phyloP scores from a whole-genome alignment of 2,797 vertebrate species.

The Danio choprae region DNA sequence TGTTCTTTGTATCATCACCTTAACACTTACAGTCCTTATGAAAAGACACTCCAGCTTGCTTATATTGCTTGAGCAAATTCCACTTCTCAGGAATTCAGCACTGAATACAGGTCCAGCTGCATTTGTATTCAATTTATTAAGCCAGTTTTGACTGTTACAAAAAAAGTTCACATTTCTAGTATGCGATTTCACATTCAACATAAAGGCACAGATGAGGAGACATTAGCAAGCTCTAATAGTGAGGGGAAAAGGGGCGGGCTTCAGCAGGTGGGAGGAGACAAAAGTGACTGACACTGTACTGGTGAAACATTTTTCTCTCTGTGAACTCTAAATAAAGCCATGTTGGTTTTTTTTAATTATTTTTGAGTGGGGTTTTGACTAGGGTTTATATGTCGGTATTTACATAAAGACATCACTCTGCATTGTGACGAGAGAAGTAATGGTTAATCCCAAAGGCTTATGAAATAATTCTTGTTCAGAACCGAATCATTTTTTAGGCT shows the following conservation, averaged over 20 bases:
- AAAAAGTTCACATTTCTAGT: neutral
- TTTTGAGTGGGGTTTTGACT: conserved; percentile 22
- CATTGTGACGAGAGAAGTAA: neutral
- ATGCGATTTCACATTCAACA: neutral
- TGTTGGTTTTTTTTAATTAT: conserved; percentile 57
- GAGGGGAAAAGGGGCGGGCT: neutral
- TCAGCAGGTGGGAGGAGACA: conserved; percentile 33
- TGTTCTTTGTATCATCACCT: neutral
- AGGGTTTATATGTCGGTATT: neutral
- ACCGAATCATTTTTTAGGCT: neutral
- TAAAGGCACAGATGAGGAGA: neutral
- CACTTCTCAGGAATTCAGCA: conserved; percentile 41
- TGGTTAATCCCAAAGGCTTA: neutral
- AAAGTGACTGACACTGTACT: conserved; percentile 42
- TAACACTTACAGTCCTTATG: conserved; percentile 43
- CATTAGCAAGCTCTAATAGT: neutral
- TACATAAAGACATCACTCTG: neutral
- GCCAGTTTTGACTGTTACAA: conserved; percentile 34
- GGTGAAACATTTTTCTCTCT: conserved; percentile 57
- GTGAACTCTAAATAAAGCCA: conserved; percentile 66
- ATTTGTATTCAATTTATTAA: conserved; percentile 1
- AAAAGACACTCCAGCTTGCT: conserved; percentile 60
- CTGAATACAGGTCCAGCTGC: conserved; percentile 28
- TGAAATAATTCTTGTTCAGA: neutral
- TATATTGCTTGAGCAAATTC: conserved; percentile 45